Conservation (phyloP, 2,113 vertebrate genomes). For the Leptobrachium leishanense region DNA sequence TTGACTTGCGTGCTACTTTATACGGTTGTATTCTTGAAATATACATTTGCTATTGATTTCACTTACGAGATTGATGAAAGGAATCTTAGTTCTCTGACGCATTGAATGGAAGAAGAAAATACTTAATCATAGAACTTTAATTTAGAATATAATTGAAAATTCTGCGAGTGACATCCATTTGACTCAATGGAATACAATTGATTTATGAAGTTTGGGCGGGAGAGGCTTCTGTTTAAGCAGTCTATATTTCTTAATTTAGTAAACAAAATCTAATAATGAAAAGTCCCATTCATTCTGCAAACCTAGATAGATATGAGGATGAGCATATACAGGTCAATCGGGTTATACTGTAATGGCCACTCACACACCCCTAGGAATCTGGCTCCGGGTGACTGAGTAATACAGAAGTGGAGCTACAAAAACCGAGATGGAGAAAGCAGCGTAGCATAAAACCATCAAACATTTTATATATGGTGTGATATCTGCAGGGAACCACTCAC, state of each 20-base stretch:
- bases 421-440: too few relatives aligned
- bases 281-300: too few relatives aligned
- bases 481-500: too few relatives aligned
- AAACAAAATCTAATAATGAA: too few relatives aligned
- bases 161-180: constrained; percentile 8
- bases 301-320: too few relatives aligned
- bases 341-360: too few relatives aligned
- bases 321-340: too few relatives aligned
- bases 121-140: constrained; percentile 30
- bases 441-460: too few relatives aligned
- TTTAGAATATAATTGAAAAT: constrained; percentile 38
- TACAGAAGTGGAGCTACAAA: too few relatives aligned
- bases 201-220: constrained; percentile 5
- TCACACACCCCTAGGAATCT: too few relatives aligned
- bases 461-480: too few relatives aligned
- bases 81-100: constrained; percentile 18
- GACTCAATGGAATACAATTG: constrained; percentile 2
- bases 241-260: background rate
- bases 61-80: constrained; percentile 31
- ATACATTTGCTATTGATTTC: constrained; percentile 40
- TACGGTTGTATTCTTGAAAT: constrained; percentile 15
- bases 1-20: background rate
- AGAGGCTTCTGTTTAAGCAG: background rate
- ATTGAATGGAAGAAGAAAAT: constrained; percentile 5
- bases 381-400: too few relatives aligned